phyloP scores from a whole-genome alignment of 2,113 vertebrate genomes.

The Junco hyemalis region DNA sequence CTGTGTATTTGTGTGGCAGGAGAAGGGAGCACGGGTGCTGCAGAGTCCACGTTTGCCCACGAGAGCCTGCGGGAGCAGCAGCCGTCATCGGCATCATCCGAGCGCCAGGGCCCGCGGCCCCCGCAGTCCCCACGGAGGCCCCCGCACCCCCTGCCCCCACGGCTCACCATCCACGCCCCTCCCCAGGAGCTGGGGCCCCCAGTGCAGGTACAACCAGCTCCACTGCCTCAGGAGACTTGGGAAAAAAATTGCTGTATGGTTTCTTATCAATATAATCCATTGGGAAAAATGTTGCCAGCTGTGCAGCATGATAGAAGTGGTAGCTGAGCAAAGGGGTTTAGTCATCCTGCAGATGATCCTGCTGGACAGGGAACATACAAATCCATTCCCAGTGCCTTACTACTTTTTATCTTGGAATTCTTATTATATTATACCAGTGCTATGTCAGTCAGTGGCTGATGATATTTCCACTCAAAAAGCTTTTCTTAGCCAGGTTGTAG shows the following conservation, averaged over 20 bases:
- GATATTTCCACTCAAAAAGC: neutral
- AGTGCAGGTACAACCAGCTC: conserved; percentile 76
- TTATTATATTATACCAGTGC: neutral
- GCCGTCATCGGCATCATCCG: conserved; percentile 80
- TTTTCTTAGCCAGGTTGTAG: neutral
- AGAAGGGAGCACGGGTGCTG: conserved; percentile 74
- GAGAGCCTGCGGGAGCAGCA: conserved; percentile 87
- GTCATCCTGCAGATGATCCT: neutral
- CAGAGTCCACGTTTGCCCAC: conserved; percentile 81
- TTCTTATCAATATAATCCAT: neutral
- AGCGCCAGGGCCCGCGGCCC: conserved; percentile 81
- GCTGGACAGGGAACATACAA: neutral
- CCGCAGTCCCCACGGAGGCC: conserved; percentile 89
- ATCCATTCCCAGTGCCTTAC: neutral
- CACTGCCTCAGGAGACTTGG: accelerated
- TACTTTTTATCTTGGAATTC: neutral
- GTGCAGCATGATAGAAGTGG: neutral
- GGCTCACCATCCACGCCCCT: conserved; percentile 88
- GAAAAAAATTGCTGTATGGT: neutral
- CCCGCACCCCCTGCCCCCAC: conserved; percentile 84
- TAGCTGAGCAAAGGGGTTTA: neutral
- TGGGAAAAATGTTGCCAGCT: neutral
- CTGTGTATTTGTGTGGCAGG: conserved; percentile 61
- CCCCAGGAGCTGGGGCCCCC: conserved; percentile 89
- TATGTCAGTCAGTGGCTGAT: neutral